Conservation (phyloP, 2,888 invertebrate species). For the Drosophila anomalata region DNA sequence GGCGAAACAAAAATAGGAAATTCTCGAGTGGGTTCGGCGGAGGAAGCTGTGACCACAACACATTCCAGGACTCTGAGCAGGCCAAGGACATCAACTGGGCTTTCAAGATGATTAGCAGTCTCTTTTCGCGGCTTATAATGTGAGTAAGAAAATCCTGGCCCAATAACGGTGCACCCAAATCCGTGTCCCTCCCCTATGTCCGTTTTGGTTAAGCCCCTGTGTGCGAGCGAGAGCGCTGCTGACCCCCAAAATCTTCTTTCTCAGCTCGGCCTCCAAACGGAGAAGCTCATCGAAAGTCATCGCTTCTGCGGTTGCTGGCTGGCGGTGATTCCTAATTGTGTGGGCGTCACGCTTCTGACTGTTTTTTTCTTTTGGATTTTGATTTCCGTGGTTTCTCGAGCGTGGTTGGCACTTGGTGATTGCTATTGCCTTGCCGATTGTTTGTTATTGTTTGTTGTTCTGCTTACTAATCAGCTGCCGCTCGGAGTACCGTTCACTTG, state of each 20-base stretch:
- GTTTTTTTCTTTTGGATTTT: conserved; percentile 13
- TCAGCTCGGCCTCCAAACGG: conserved; percentile 39
- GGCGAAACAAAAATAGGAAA: neutral
- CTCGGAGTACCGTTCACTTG: conserved; percentile 46
- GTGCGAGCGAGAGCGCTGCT: conserved; percentile 33
- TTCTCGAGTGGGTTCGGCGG: neutral
- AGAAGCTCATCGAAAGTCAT: conserved; percentile 17
- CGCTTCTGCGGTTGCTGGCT: neutral
- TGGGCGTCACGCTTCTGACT: conserved; percentile 56
- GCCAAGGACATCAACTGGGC: conserved; percentile 26
- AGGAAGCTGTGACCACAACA: conserved; percentile 3
- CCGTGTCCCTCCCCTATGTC: neutral
- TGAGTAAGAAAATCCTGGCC: conserved; percentile 69
- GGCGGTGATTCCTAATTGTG: conserved; percentile 67
- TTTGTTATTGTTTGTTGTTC: conserved; percentile 38
- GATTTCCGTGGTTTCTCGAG: conserved; percentile 62
- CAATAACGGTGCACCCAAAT: neutral
- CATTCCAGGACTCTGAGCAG: conserved; percentile 11
- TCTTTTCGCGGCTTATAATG: conserved; percentile 83
- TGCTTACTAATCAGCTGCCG: conserved; percentile 64
- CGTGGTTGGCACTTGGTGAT: conserved; percentile 41
- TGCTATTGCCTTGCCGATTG: conserved; percentile 19
- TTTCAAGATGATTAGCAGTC: conserved; percentile 81
- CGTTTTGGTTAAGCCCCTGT: conserved; percentile 13
- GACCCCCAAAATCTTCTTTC: conserved; percentile 38